Evolutionary conservation across 2,888 invertebrate species (phyloP).

Genomic region (Asteroscopus sphinx): DNA sequence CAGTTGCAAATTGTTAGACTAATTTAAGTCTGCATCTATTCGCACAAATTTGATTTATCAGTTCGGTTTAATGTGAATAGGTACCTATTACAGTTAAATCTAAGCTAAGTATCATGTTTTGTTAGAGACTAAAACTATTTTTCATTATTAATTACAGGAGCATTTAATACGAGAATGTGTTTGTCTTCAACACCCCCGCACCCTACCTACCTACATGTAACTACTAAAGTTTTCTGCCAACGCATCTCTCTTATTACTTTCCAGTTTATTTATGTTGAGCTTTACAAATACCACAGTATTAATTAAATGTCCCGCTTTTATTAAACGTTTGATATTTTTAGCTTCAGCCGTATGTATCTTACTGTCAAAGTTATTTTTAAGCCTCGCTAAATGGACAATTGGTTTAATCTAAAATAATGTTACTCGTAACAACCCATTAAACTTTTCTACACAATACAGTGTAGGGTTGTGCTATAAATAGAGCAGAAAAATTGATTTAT

Average conservation of each 20-base stretch:
- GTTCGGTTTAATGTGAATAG: conserved; percentile 1
- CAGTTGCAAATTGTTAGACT: conserved; percentile 25
- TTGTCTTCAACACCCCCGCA: conserved; percentile 12
- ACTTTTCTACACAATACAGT: conserved; percentile 7
- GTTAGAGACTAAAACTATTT: conserved; percentile 1
- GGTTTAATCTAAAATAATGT: conserved; percentile 34
- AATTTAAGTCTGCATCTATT: conserved; percentile 24
- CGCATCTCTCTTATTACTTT: conserved; percentile 20
- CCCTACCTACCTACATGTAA: not conserved
- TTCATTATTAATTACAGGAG: conserved; percentile 12
- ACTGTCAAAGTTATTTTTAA: conserved; percentile 43
- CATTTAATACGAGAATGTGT: not conserved
- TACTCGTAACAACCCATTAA: conserved; percentile 22
- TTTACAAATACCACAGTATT: conserved; percentile 26
- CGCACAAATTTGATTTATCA: conserved; percentile 30
- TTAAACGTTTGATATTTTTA: conserved; percentile 36
- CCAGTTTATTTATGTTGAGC: conserved; percentile 23
- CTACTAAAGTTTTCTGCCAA: conserved; percentile 2
- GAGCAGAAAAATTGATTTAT: conserved; percentile 6
- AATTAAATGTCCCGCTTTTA: conserved; percentile 27
- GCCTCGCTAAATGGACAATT: conserved; percentile 37
- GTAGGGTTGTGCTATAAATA: conserved; percentile 15
- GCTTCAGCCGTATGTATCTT: conserved; percentile 14
- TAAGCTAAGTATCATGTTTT: not conserved
- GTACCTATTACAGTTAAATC: conserved; percentile 3